Conservation (phyloP, 2,888 invertebrate genomes). For the Nephrotoma appendiculata region DNA sequence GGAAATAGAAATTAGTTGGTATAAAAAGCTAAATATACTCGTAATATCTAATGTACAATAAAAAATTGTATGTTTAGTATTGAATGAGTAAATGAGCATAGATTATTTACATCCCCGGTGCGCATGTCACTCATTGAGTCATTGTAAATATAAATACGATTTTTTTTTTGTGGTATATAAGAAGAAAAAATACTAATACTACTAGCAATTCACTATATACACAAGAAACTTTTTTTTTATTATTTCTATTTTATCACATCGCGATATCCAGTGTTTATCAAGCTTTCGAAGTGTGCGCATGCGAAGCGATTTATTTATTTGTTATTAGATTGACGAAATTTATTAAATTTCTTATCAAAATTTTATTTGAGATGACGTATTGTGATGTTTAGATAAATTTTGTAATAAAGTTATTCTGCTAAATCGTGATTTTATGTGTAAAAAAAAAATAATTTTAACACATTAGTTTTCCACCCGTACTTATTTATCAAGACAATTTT, state of each 20-base stretch:
- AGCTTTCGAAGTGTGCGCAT: slow-evolving; percentile 5
- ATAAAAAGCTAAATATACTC: background rate
- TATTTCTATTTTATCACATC: slow-evolving; percentile 3
- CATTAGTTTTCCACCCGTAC: background rate
- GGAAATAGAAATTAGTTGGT: background rate
- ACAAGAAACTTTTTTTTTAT: background rate
- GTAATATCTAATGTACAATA: background rate
- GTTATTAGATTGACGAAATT: background rate
- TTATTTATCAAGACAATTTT: background rate
- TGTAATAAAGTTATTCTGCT: background rate
- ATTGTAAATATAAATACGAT: background rate
- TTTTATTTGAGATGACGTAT: background rate
- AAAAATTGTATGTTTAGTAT: background rate
- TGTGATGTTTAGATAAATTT: background rate
- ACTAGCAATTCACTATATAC: background rate
- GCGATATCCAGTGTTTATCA: slow-evolving; percentile 7
- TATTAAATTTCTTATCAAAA: background rate
- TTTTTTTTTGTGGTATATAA: background rate
- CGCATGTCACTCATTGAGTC: slow-evolving; percentile 4
- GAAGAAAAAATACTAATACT: background rate
- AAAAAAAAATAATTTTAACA: background rate
- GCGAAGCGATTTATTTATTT: background rate
- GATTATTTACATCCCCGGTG: background rate
- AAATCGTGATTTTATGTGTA: background rate
- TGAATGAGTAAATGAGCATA: background rate